Base-by-base conservation (phyloP, 1,140 invertebrate species). In the Musca domestica region DNA sequence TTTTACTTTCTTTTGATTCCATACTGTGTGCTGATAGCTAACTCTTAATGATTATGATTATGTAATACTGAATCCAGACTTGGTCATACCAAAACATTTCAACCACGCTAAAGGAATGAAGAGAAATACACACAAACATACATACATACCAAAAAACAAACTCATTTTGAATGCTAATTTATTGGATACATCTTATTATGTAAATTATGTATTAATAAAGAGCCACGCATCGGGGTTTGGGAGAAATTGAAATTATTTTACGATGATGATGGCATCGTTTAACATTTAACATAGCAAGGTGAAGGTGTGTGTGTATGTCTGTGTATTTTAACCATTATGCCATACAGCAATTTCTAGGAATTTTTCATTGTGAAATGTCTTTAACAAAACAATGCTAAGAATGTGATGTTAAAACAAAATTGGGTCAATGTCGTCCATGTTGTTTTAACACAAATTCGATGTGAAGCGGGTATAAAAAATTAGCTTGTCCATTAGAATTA, bases 1-100 rank as follows among this genome's bases (percentile, higher is more conserved):
- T 61, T 61, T 61, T 61, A 61, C 56, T 61, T 61, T 61, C 56
- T 61, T 61, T 61, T 20, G n/a, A 61, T 61, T 6, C 25, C 54
- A n/a, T 2, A 58, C n/a, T 25, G 23, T 19, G 15, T 23, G n/a
- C 25, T n/a, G 12, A 27, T 7, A 15, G 2, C 10, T 27, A 27
- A 6, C 7, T 30, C 10, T 14, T 34, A n/a, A n/a, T n/a, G 56
- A 27, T 61, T 27, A 61, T 41, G n/a, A 61, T 61, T 61, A 61
- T 27, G 56, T 61, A 61, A 61, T 61, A 61, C 34, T 41, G 5
- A 10, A 41, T 41, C 56, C 41, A 61, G 20, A 61, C 27, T 61
- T 61, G 19, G 19, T 15, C 30, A 34, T 17, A 61, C 19, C 15
- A 61, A 41, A 41, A 7, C n/a, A n/a, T n/a, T n/a, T n/a, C 4